phyloP scores from a whole-genome alignment of 2,888 invertebrate species.

The Mantis religiosa region DNA sequence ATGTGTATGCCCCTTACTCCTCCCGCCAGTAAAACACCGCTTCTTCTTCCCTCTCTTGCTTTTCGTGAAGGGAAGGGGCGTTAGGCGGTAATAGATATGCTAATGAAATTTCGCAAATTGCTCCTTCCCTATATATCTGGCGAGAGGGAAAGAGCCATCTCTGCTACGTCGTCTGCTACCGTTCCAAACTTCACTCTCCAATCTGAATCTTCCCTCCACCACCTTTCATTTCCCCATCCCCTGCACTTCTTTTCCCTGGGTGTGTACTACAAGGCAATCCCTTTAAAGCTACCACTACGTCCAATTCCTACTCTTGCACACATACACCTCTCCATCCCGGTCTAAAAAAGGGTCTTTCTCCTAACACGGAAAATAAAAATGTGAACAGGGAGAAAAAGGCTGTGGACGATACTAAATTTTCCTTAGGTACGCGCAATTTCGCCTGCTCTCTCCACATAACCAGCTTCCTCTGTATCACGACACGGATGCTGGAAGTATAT shows the following conservation, averaged over 20 bases:
- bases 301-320: neutral
- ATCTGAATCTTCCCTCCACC: slow-evolving; percentile 2
- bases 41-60: slow-evolving; percentile 21
- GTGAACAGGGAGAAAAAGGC: slow-evolving; percentile 11
- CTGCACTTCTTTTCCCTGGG: slow-evolving; percentile 8
- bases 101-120: slow-evolving; percentile 38
- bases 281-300: slow-evolving; percentile 5
- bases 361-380: slow-evolving; percentile 17
- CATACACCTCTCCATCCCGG: slow-evolving; percentile 2
- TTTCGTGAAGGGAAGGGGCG: slow-evolving; percentile 21
- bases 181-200: slow-evolving; percentile 8
- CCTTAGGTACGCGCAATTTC: neutral
- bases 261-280: slow-evolving; percentile 14
- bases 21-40: slow-evolving; percentile 31
- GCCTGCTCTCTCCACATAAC: neutral
- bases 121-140: slow-evolving; percentile 28
- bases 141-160: neutral
- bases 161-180: slow-evolving; percentile 6
- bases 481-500: neutral
- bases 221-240: slow-evolving; percentile 1
- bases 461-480: neutral
- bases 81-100: slow-evolving; percentile 37
- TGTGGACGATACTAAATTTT: slow-evolving; percentile 13
- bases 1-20: slow-evolving; percentile 23
- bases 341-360: slow-evolving; percentile 3